Evolutionary conservation across 2,888 invertebrate species (phyloP).

Genomic region (Iphiclides podalirius): DNA sequence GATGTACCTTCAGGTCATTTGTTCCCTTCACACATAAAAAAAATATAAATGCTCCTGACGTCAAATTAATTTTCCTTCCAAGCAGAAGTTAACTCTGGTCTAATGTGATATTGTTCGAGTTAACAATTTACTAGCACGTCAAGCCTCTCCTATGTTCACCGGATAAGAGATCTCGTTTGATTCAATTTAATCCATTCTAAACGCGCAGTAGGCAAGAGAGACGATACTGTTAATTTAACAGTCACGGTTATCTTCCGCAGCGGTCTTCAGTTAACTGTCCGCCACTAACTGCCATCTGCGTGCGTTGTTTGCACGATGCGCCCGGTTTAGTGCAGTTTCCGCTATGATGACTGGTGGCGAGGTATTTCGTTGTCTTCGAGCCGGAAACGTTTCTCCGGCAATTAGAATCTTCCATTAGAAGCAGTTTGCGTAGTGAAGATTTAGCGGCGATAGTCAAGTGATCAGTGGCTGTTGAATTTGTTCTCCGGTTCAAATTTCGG

Average conservation of each 20-base stretch:
- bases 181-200: conserved; percentile 13
- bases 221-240: conserved; percentile 8
- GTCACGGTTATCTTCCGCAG: conserved; percentile 7
- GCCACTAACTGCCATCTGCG: neutral
- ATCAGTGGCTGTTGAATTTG: no score
- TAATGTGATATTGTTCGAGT: neutral
- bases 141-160: neutral
- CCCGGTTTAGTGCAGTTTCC: neutral
- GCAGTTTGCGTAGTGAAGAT: no score
- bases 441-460: no score
- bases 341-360: neutral
- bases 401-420: neutral
- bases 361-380: neutral
- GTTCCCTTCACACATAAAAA: no score
- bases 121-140: neutral
- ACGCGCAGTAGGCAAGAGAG: neutral
- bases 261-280: conserved; percentile 6
- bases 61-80: no score
- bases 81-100: no score
- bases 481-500: no score
- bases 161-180: neutral
- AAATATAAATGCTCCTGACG: no score
- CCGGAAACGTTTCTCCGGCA: neutral
- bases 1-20: no score
- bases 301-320: neutral